Evolutionary conservation across 1,140 invertebrate species (phyloP).

Genomic region (Papilio helenus): DNA sequence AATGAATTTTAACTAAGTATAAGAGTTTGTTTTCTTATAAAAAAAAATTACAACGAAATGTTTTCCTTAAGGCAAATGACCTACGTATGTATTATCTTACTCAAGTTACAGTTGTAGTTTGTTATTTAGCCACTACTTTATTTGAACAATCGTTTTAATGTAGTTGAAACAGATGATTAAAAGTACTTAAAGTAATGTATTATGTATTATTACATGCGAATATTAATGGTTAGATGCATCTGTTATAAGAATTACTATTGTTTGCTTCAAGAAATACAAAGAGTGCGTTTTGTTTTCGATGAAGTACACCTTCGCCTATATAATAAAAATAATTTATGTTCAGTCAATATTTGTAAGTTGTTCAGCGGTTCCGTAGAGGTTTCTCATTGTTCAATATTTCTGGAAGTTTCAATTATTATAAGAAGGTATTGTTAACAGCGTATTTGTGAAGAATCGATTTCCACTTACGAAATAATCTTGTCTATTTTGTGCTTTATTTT

Average conservation of each 20-base stretch:
- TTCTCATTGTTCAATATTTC: not conserved
- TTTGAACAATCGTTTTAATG: not conserved
- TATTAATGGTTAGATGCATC: not conserved
- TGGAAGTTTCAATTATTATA: slow-evolving; percentile 19
- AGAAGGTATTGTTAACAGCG: slow-evolving; percentile 15
- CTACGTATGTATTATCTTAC: not conserved
- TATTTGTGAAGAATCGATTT: slow-evolving; percentile 23
- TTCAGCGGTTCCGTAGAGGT: not conserved
- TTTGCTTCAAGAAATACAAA: not conserved
- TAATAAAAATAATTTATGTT: slow-evolving; percentile 26
- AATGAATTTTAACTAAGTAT: not conserved
- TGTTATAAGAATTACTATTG: slow-evolving; percentile 11
- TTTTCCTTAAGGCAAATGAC: too few species aligned
- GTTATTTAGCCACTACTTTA: not conserved
- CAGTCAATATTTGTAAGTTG: slow-evolving; percentile 16
- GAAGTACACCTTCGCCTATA: not conserved
- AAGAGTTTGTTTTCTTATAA: too few species aligned
- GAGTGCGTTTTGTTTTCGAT: not conserved
- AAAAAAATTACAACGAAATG: too few species aligned
- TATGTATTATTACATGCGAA: not conserved
- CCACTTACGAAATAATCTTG: slow-evolving; percentile 17
- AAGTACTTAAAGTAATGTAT: not conserved
- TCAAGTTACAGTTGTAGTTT: not conserved
- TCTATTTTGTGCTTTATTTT: not conserved
- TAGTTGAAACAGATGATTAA: not conserved